Percentiles rank a stretch among this genome's conserved stretches.
Conservation (phyloP, 2,888 invertebrate genomes). For the Ophion slaviceki region DNA sequence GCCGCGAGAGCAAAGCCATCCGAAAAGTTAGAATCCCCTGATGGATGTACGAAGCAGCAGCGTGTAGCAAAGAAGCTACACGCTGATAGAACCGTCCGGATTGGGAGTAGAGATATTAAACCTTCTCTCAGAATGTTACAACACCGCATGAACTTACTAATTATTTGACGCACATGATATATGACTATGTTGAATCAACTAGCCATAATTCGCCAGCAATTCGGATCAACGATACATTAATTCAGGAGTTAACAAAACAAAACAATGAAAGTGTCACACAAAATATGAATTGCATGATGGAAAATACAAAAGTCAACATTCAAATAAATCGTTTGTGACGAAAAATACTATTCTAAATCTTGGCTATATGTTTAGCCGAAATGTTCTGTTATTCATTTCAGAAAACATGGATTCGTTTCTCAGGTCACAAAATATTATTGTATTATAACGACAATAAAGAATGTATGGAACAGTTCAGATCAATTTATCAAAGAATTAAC, state of each 20-base stretch:
- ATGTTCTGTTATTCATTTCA: not conserved
- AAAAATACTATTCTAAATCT: too few species aligned
- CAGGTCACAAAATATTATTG: not conserved
- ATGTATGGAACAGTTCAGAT: slow-evolving; percentile 18
- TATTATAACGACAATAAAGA: not conserved
- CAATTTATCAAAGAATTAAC: slow-evolving; percentile 53
- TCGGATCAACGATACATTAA: too few species aligned
- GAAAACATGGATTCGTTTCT: not conserved
- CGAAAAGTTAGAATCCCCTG: slow-evolving; percentile 33
- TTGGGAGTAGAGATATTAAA: slow-evolving; percentile 40
- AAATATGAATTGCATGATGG: too few species aligned
- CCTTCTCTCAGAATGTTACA: slow-evolving; percentile 22
- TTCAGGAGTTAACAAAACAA: too few species aligned
- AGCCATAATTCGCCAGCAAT: too few species aligned
- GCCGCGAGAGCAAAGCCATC: slow-evolving; percentile 9
- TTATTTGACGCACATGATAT: slow-evolving; percentile 3
- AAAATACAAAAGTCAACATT: too few species aligned
- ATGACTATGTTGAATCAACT: too few species aligned
- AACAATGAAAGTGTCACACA: too few species aligned
- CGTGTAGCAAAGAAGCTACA: slow-evolving; percentile 24
- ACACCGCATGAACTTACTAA: slow-evolving; percentile 28
- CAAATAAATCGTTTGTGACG: too few species aligned
- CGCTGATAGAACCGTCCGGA: slow-evolving; percentile 11
- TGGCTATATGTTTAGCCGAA: too few species aligned
- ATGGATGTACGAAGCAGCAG: not conserved